Evolutionary conservation across 2,888 invertebrate species (phyloP).

Genomic region (Pherbina coryleti): DNA sequence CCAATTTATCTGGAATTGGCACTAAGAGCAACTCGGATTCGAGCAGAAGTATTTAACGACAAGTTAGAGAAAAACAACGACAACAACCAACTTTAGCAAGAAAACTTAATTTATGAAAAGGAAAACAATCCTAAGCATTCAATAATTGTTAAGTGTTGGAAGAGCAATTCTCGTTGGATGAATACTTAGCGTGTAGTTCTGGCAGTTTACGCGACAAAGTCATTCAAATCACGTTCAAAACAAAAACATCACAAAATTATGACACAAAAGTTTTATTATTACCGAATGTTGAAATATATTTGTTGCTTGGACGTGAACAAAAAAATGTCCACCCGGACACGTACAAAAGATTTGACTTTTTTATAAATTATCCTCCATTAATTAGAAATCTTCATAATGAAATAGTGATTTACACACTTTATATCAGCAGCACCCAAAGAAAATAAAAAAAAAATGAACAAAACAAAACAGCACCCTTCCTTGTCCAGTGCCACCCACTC

Average conservation of each 20-base stretch:
- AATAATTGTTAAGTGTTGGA: too few species aligned
- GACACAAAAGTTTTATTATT: slow-evolving; percentile 3
- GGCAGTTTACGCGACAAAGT: too few species aligned
- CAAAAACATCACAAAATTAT: not conserved
- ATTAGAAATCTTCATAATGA: not conserved
- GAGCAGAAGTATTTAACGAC: not conserved
- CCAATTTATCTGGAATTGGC: slow-evolving; percentile 12
- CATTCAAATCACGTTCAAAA: not conserved
- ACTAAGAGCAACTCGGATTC: not conserved
- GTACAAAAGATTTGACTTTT: not conserved
- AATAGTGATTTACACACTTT: not conserved
- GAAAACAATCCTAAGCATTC: not conserved
- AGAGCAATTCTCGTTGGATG: too few species aligned
- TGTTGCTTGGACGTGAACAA: not conserved
- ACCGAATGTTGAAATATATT: not conserved
- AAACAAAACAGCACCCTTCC: not conserved
- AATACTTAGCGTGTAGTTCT: too few species aligned
- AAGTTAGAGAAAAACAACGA: not conserved
- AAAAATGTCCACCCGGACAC: not conserved
- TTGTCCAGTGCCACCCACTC: not conserved
- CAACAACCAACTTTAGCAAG: not conserved
- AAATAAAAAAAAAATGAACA: too few species aligned
- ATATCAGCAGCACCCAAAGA: not conserved
- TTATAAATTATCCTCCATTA: slow-evolving; percentile 1
- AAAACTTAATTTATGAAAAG: not conserved